Evolutionary conservation across 53 echinoderm and acorn worm genomes (phyloP), one percentile per base, ranked within the genome.

Genomic region (Antedon mediterranea): DNA sequence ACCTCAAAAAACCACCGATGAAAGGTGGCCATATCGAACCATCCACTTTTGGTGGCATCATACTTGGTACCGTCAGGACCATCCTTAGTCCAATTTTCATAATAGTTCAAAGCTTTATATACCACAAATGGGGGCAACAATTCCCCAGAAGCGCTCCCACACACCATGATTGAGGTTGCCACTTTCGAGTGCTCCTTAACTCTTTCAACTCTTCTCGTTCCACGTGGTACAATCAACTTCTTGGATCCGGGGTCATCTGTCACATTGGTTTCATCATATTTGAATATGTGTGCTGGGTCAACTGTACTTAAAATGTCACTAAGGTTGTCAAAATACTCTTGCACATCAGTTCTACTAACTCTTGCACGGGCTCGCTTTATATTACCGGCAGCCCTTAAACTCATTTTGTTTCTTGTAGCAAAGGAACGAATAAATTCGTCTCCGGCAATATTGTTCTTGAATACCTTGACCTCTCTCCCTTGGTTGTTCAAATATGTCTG

Each of bases 11-110:
- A 80, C 85, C 85, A 85, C 23, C 75, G 34, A 30, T 85, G 31
- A 43, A 85, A 85, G 3, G 80, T 80, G 11, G 28, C 72, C 37
- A 57, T 75, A 72, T 85, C 76, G 80, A 85, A 85, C 85, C 85
- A 85, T 7, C 85, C 85, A 74, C 80, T 85, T 75, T 78, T 85
- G 28, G 79, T 85, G 32, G 80, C 75, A 71, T 57, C 85, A 80
- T 85, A 85, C 37, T 43, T 79, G 15, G 76, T 34, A 32, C 85
- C 85, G n/a, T 29, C 18, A n/a, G 79, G 79, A 32, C 84, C 85
- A 32, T 72, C 72, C 34, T 31, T 33, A 29, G 28, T 78, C 81
- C 81, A 81, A 31, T 71, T 70, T 30, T 83, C 83, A 77, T 83
- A 83, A 30, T 34, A 72, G 32, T 83, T 75, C 31, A 43, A 76